These are phyloP conservation scores for Asobara japonica DNA, from an alignment of 1,140 invertebrate species.

Conservation along the genomic window DNA sequence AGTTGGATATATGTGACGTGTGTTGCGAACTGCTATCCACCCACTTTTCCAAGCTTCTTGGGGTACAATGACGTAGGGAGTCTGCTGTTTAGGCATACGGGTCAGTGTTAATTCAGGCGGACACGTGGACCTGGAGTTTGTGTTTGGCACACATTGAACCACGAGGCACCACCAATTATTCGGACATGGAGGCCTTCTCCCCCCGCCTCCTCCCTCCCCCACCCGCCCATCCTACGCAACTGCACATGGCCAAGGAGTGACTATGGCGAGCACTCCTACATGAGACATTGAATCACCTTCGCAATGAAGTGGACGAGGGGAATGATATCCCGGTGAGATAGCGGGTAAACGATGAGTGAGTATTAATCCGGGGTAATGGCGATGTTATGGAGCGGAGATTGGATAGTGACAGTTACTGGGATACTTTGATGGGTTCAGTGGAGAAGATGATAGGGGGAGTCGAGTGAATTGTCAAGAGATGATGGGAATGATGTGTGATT, in stretches of 20 bases:
- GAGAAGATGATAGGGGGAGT: too few relatives aligned
- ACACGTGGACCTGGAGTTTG: constrained; percentile 39
- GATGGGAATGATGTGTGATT: too few relatives aligned
- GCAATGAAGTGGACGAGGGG: neutral
- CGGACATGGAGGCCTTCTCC: constrained; percentile 37
- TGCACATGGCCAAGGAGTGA: neutral
- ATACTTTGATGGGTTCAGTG: neutral
- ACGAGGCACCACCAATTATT: constrained; percentile 41
- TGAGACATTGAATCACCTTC: neutral
- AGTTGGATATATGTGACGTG: neutral
- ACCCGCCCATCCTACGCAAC: constrained; percentile 29
- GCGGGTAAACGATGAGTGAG: constrained; percentile 14
- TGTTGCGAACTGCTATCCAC: neutral
- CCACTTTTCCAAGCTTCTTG: neutral
- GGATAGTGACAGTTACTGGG: constrained; percentile 1
- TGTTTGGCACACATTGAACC: constrained; percentile 35
- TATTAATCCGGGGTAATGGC: constrained; percentile 36
- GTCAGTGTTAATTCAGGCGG: constrained; percentile 41
- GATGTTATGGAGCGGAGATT: constrained; percentile 30
- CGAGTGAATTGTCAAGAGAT: too few relatives aligned
- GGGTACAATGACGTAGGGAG: neutral
- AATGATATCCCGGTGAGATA: neutral
- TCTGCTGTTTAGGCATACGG: constrained; percentile 26
- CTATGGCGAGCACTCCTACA: neutral
- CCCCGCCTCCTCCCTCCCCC: too few relatives aligned